phyloP scores from a whole-genome alignment of 2,113 vertebrate genomes.

The Limnothrissa miodon region DNA sequence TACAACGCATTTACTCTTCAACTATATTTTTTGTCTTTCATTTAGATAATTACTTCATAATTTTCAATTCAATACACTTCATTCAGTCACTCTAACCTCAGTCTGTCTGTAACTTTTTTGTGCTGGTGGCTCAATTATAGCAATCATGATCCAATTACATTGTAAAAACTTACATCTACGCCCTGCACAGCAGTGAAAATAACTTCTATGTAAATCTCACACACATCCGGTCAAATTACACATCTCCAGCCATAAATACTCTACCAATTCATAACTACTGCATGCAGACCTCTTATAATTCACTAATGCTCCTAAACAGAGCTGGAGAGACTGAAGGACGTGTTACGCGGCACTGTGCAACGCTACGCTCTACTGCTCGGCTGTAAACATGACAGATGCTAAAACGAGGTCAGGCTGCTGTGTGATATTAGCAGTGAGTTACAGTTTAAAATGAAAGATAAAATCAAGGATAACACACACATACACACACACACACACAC shows the following conservation, averaged over 20 bases:
- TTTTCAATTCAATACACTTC: neutral
- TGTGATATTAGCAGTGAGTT: neutral
- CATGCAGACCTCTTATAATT: neutral
- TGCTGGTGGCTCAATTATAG: neutral
- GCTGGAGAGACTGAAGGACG: neutral
- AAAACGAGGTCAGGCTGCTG: neutral
- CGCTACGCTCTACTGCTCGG: slow-evolving; percentile 4
- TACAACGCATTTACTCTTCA: too few relatives aligned
- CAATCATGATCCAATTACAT: neutral
- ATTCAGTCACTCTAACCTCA: neutral
- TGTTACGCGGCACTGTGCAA: slow-evolving; percentile 7
- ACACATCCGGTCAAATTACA: neutral
- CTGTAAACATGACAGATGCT: slow-evolving; percentile 10
- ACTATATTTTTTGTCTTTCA: too few relatives aligned
- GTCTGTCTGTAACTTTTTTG: neutral
- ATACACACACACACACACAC: slow-evolving; percentile 17
- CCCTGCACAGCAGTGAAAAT: neutral
- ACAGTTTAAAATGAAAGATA: neutral
- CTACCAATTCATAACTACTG: neutral
- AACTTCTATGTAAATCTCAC: neutral
- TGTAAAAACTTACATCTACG: neutral
- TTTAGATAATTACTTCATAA: neutral
- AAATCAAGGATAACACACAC: neutral
- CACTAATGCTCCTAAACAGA: neutral
- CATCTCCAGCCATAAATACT: neutral